Evolutionary conservation across 2,888 invertebrate genomes (phyloP).

Genomic region (Melanostoma scalare): DNA sequence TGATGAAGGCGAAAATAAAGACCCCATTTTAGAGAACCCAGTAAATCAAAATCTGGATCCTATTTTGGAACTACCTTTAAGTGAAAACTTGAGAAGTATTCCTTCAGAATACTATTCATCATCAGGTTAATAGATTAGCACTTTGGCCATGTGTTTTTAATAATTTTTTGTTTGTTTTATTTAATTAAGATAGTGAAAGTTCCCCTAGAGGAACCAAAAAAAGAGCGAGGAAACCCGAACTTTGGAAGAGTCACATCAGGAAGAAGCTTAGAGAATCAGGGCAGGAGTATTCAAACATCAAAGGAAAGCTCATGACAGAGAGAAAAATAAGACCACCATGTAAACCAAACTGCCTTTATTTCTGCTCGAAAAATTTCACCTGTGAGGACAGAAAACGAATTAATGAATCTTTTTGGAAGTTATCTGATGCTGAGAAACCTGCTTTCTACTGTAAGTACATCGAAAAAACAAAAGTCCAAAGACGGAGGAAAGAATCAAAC

Average conservation of each 20-base stretch:
- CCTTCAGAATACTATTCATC: conserved; percentile 6
- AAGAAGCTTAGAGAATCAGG: neutral
- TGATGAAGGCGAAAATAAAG: conserved; percentile 4
- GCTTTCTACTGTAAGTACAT: neutral
- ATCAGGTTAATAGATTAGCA: neutral
- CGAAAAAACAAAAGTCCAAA: conserved; percentile 1
- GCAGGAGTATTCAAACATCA: neutral
- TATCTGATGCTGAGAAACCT: neutral
- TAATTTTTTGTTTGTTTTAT: neutral
- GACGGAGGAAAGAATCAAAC: neutral
- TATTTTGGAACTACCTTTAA: neutral
- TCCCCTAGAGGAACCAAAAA: neutral
- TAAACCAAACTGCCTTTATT: neutral
- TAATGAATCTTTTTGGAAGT: neutral
- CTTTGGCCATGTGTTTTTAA: neutral
- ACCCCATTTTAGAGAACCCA: neutral
- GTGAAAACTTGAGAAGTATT: neutral
- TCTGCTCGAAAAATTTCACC: neutral
- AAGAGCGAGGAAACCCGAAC: neutral
- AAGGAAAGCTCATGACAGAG: conserved; percentile 1
- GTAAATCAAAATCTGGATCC: neutral
- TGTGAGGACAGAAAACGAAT: conserved; percentile 2
- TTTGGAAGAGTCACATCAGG: neutral
- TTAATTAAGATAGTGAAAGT: conserved; percentile 3
- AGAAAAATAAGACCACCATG: neutral